Base-by-base conservation (phyloP, 2,888 invertebrate species). In the Cerastoderma edule region DNA sequence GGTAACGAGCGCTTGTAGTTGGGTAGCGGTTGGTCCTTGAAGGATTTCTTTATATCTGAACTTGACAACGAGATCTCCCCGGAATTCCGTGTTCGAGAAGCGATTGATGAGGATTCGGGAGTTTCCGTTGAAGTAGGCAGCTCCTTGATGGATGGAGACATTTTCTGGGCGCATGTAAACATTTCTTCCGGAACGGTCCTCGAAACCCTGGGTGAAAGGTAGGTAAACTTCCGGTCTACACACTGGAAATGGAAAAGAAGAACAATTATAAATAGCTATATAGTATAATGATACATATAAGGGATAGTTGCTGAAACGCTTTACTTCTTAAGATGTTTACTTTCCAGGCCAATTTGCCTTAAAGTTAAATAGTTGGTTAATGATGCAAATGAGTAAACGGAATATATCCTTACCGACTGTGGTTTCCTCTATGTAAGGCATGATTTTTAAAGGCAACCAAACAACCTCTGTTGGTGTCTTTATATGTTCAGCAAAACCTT, bases 121-220 rank as follows among this genome's bases (percentile, higher is more conserved):
- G 22, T 83, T 82, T 30, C 89, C 89, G 69, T 89, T 80, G 57
- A 89, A 89, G 39, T 82, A 75, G 16, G 86, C 89, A 2, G 72
- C 69, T 13, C 84, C 86, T 24, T 83, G 73, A 5, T 65, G n/a
- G 24, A 89, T 75, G 22, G 71, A 67, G 28, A 89, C 88, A 53
- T 86, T 86, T 32, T 87, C 83, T 46, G 83, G 83, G 6, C 70
- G 67, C 1, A 83, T 72, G 60, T 69, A 72, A 0, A 84, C 78
- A 30, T 82, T 60, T 32, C 83, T 84, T 19, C 82, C 84, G 0
- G 88, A 87, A 0, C 65, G 46, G 56, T 88, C 88, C 0, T 28
- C 67, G 54, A 78, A 76, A n/a, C 72, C 72, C 8, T 66, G 60
- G 22, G 70, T 70, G 57, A 89, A 89, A 3, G 85, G 80, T 27